Evolutionary conservation across 1,140 invertebrate genomes (phyloP), one percentile per base, ranked within the genome.

Genomic region (Zaprionus kolodkinae): DNA sequence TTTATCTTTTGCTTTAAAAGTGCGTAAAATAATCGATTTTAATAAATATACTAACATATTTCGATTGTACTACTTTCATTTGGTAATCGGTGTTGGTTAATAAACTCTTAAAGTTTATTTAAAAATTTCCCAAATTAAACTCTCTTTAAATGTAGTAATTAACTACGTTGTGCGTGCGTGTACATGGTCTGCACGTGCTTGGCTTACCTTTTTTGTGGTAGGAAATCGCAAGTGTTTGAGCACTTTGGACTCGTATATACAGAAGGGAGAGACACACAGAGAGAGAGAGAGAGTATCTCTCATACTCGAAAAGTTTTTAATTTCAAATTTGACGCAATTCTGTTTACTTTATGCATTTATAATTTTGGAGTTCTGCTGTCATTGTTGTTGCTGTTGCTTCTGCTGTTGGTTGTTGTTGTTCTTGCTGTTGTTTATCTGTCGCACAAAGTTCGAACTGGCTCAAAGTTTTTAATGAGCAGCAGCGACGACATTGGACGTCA

Each of bases 381-480:
- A 70, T 76, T 82, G 40, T 81, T 71, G 21, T 69, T 60, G 73
- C 56, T 76, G 76, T 64, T 77, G 72, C 55, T 79, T 54, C 57
- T 69, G 67, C 79, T 84, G 81, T 73, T 85, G 65, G 72, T 79
- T 84, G 81, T 77, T 21, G 27, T 30, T 30, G 27, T 30, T 30
- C 27, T 30, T 30, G 27, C 6, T 69, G 72, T 84, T 84, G 81
- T 77, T 85, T 85, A 85, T 85, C 74, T 81, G 78, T 60, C 78
- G 72, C 60, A 45, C 40, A 79, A 85, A 85, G 78, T 86, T 85
- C 81, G 67, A 85, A 85, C 81, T 74, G 77, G 78, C 69, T 80
- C 61, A 86, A 85, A 85, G 78, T 85, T 85, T 84, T 86, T 85
- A 85, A 85, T 85, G 81, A 85, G 81, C 78, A 85, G 33, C 43